These are phyloP conservation scores for Bombus breviceps DNA, from an alignment of 1,140 invertebrate genomes.

Conservation along the genomic window DNA sequence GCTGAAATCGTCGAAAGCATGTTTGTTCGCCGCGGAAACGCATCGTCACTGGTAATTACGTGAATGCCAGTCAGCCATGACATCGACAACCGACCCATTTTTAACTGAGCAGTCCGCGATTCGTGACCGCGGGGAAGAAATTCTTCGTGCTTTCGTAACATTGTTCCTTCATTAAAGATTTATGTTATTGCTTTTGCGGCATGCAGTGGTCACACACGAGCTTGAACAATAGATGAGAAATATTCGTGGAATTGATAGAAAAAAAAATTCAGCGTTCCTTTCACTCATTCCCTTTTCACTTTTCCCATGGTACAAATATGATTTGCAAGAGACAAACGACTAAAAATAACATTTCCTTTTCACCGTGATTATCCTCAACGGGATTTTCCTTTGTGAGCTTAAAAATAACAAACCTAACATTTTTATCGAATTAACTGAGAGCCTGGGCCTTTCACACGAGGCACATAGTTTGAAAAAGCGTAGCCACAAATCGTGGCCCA, in stretches of 20 bases:
- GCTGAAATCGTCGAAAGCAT: conserved; percentile 1
- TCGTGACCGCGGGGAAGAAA: conserved; percentile 37
- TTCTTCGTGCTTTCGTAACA: conserved; percentile 46
- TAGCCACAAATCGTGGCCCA: conserved; percentile 5
- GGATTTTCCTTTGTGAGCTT: not conserved
- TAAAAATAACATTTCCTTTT: not conserved
- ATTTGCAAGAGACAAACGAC: not conserved
- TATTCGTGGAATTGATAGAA: not conserved
- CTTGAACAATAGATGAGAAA: conserved; percentile 6
- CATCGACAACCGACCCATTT: conserved; percentile 57
- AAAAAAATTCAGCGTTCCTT: not conserved
- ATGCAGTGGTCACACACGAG: not conserved
- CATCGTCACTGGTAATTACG: conserved; percentile 63
- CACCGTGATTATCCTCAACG: not conserved
- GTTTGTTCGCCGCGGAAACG: conserved; percentile 61
- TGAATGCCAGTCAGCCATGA: conserved; percentile 57
- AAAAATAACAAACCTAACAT: not conserved
- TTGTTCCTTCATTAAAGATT: conserved; percentile 20
- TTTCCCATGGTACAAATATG: not conserved
- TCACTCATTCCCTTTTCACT: not conserved
- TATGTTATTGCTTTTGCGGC: not conserved
- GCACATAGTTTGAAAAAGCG: conserved; percentile 36
- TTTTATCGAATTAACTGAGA: not conserved
- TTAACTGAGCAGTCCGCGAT: conserved; percentile 8
- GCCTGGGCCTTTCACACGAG: conserved; percentile 34